These are phyloP conservation scores for Drosophila quasianomalipes DNA, from an alignment of 2,888 invertebrate genomes.

Conservation along the genomic window DNA sequence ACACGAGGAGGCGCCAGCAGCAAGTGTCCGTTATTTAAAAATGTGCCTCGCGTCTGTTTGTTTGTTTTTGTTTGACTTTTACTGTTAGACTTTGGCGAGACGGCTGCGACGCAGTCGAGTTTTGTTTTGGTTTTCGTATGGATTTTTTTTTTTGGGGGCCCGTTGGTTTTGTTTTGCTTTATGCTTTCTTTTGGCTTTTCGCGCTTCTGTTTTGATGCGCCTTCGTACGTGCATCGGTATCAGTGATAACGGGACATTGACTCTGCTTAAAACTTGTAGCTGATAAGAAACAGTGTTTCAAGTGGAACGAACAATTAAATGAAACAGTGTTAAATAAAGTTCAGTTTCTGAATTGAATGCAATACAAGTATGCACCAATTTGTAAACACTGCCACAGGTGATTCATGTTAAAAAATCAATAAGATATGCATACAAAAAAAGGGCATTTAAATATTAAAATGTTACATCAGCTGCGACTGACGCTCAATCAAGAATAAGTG, in stretches of 20 bases:
- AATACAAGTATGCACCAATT: background rate
- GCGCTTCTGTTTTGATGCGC: conserved; percentile 31
- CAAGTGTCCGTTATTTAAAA: conserved; percentile 58
- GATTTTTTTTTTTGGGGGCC: conserved; percentile 46
- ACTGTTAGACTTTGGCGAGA: conserved; percentile 51
- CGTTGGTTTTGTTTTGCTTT: conserved; percentile 54
- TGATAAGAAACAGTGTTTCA: conserved; percentile 13
- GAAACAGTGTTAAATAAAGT: background rate
- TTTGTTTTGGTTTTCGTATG: conserved; percentile 56
- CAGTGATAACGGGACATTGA: conserved; percentile 66
- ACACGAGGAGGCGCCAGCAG: conserved; percentile 47
- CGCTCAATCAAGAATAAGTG: background rate
- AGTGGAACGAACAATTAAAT: background rate
- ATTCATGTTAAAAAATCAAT: background rate
- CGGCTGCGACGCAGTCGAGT: conserved; percentile 35
- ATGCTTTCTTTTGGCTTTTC: conserved; percentile 16
- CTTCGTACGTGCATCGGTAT: background rate
- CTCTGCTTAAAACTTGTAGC: conserved; percentile 20
- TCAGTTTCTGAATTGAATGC: background rate
- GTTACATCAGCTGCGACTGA: background rate
- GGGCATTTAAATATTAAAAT: background rate
- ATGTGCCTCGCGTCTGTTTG: conserved; percentile 57
- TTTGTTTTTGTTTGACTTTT: conserved; percentile 23
- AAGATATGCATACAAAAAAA: background rate
- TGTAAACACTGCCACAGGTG: background rate